Evolutionary conservation across 2,888 invertebrate species (phyloP), one percentile per base, ranked within the genome.

Genomic region (Eurois occulta): DNA sequence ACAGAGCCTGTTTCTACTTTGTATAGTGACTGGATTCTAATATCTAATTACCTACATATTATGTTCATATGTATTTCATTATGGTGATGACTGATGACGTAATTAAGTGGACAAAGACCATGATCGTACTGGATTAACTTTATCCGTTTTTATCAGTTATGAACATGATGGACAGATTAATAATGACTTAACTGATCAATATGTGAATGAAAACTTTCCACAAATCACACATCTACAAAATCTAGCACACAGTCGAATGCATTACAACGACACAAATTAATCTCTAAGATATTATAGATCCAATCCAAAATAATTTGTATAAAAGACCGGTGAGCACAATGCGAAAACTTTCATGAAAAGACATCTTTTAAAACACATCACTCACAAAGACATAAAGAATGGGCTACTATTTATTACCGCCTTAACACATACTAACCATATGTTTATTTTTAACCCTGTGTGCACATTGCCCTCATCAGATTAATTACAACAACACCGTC

Each of bases 401-500:
- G 35, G 65, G 35, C 35, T n/a, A 80, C 81, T 84, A 87, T 58
- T 75, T 75, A 71, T 87, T 73, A 81, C 35, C 28, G 76, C 52
- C 72, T 48, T 75, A 71, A 67, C 32, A 65, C 68, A 68, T 79
- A 80, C 68, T 73, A 78, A 80, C 83, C 68, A 73, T 72, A 48
- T 74, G 75, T 80, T 86, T 79, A 86, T 86, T 72, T 81, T 85
- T 86, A 83, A 85, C 81, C 79, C 79, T 77, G 81, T 81, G 73
- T 87, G 84, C 77, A 81, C 81, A 79, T 79, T 83, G 85, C 88
- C 82, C 79, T 83, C 80, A 72, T 70, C 66, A 66, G 80, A 88
- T 88, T 90, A 90, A 89, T 91, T 91, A 90, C 90, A 91, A 89
- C 86, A 87, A 88, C 86, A 77, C 84, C 81, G 88, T 85, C 88